phyloP scores from a whole-genome alignment of 2,888 invertebrate genomes.

The Luffia ferchaultella region DNA sequence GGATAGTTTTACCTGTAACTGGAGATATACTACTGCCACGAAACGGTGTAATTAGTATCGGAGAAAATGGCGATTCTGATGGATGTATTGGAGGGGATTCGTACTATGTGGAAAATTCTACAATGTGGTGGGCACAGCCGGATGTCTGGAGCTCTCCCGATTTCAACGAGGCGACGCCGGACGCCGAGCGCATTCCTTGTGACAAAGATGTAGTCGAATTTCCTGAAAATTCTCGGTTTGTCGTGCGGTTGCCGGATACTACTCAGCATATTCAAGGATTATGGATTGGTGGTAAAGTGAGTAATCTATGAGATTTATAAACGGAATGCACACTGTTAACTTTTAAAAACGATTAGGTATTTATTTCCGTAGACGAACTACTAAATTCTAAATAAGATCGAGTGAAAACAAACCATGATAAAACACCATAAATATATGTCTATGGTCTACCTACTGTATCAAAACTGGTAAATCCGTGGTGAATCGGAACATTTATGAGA shows the following conservation, averaged over 20 bases:
- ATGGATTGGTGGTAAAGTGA: background rate
- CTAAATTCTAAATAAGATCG: too few species aligned
- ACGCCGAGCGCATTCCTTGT: slow-evolving; percentile 55
- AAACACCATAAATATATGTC: too few species aligned
- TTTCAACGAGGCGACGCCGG: slow-evolving; percentile 55
- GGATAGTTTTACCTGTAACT: background rate
- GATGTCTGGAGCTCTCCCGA: slow-evolving; percentile 46
- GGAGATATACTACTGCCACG: background rate
- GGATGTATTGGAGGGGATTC: background rate
- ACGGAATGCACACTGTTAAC: too few species aligned
- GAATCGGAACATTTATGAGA: too few species aligned
- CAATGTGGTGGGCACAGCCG: slow-evolving; percentile 34
- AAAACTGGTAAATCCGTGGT: too few species aligned
- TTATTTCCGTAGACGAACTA: too few species aligned
- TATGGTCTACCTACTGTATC: too few species aligned
- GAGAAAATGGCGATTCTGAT: background rate
- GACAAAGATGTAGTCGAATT: slow-evolving; percentile 47
- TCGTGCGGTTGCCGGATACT: slow-evolving; percentile 29
- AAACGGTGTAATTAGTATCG: background rate
- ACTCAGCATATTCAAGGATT: background rate
- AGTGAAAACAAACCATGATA: too few species aligned
- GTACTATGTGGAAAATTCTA: background rate
- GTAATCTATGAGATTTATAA: too few species aligned
- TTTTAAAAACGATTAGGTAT: too few species aligned
- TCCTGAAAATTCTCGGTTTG: slow-evolving; percentile 29